A percentile compares a stretch with the other conserved stretches of the same genome.
Conservation (phyloP, 2,113 vertebrate genomes). For the Salvelinus sp. region DNA sequence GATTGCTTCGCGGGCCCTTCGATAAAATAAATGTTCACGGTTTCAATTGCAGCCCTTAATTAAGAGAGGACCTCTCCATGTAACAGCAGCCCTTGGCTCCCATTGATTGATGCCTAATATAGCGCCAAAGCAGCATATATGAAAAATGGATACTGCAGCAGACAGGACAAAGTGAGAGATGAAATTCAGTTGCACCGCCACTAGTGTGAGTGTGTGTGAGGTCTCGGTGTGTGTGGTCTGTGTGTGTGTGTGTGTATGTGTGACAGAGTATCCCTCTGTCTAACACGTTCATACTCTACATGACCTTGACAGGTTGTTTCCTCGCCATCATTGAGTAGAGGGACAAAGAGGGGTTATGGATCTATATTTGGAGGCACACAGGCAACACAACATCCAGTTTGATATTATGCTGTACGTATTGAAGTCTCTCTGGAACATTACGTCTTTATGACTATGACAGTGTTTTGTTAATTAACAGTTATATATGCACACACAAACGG, state of each 20-base stretch:
- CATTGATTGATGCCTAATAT: slow-evolving; percentile 56
- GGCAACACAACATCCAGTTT: background rate
- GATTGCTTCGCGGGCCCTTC: slow-evolving; percentile 44
- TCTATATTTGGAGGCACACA: background rate
- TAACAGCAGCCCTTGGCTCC: slow-evolving; percentile 17
- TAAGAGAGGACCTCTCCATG: slow-evolving; percentile 43
- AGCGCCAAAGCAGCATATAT: slow-evolving; percentile 28
- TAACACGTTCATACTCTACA: slow-evolving; percentile 17
- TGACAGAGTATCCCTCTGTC: slow-evolving; percentile 18
- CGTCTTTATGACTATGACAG: background rate
- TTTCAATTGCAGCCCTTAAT: slow-evolving; percentile 60
- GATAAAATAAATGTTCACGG: slow-evolving; percentile 61
- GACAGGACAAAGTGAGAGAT: slow-evolving; percentile 5
- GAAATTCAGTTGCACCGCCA: slow-evolving; percentile 39
- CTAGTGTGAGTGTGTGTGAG: background rate
- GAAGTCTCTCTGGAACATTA: too few relatives aligned
- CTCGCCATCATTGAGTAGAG: background rate
- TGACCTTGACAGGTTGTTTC: slow-evolving; percentile 24
- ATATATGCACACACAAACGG: background rate
- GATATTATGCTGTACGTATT: background rate
- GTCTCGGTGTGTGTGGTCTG: slow-evolving; percentile 8
- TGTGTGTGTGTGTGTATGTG: slow-evolving; percentile 8
- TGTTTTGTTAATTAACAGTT: background rate
- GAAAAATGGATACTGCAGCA: background rate
- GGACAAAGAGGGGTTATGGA: background rate